Conservation (phyloP, 1,140 invertebrate genomes). For the Arion vulgaris region DNA sequence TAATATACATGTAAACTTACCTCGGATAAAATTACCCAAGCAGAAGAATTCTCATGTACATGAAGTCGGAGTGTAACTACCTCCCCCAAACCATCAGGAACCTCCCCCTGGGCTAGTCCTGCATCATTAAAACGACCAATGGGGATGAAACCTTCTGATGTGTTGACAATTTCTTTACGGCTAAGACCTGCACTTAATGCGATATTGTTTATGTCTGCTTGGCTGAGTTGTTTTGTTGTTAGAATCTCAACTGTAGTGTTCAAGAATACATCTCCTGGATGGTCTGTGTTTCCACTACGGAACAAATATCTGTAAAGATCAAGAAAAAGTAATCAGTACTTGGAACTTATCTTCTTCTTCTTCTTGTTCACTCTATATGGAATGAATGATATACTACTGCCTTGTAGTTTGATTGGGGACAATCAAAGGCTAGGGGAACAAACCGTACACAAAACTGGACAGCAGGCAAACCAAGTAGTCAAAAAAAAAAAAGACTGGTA, state of each 20-base stretch:
- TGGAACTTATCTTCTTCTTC: no score
- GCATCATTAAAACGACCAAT: conserved; percentile 54
- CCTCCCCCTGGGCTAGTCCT: conserved; percentile 51
- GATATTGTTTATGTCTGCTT: neutral
- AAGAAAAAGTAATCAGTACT: neutral
- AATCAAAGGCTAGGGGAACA: no score
- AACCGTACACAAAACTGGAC: no score
- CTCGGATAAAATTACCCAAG: conserved; percentile 68
- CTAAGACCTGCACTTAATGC: conserved; percentile 14
- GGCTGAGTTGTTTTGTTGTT: conserved; percentile 68
- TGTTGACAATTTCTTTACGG: conserved; percentile 33
- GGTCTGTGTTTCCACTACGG: conserved; percentile 92
- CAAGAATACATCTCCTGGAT: conserved; percentile 90
- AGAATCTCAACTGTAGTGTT: conserved; percentile 91
- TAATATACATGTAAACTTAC: conserved; percentile 54
- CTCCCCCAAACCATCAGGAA: conserved; percentile 47
- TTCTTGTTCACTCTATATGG: no score
- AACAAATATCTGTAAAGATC: conserved; percentile 83
- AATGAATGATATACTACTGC: no score
- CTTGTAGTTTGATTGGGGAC: no score
- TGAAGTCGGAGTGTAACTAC: conserved; percentile 52
- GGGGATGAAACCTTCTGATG: conserved; percentile 47
- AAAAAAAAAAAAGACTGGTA: no score
- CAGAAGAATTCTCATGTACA: conserved; percentile 51
- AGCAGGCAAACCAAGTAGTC: no score